Evolutionary conservation across 2,797 vertebrate genomes (phyloP).

Genomic region (Enteromius anoplus): DNA sequence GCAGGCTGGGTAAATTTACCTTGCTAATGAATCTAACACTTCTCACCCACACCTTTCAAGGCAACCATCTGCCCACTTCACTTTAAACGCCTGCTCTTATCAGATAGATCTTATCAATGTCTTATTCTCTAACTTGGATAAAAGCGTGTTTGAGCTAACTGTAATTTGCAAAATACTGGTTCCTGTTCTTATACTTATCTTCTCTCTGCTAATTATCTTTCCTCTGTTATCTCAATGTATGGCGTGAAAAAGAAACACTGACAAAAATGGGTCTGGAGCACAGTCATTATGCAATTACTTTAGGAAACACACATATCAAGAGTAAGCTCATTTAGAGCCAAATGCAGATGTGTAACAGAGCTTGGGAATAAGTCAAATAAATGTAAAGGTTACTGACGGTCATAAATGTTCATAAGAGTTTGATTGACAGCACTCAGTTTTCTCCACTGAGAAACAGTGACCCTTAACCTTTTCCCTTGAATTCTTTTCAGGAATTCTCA

Average conservation of each 20-base stretch:
- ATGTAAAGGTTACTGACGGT: slow-evolving; percentile 29
- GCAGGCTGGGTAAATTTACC: slow-evolving; percentile 31
- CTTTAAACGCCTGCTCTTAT: slow-evolving; percentile 8
- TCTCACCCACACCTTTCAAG: slow-evolving; percentile 13
- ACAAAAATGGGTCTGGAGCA: background rate
- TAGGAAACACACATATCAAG: background rate
- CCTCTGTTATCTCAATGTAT: background rate
- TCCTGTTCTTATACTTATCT: slow-evolving; percentile 9
- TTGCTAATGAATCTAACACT: slow-evolving; percentile 31
- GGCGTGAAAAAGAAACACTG: background rate
- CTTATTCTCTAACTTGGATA: background rate
- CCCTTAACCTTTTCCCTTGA: slow-evolving; percentile 28
- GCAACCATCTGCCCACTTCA: slow-evolving; percentile 18
- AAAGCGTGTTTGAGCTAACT: background rate
- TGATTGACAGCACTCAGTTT: slow-evolving; percentile 25
- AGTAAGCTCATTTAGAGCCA: background rate
- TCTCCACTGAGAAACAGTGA: slow-evolving; percentile 31
- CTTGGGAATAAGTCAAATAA: background rate
- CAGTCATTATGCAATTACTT: background rate
- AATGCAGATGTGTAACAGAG: slow-evolving; percentile 4
- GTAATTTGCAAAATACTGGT: slow-evolving; percentile 12
- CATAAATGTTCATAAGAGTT: slow-evolving; percentile 22
- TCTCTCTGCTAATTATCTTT: slow-evolving; percentile 1
- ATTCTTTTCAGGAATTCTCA: slow-evolving; percentile 32
- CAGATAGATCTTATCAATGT: slow-evolving; percentile 24